These are phyloP conservation scores for Xanthostigma xanthostigma DNA, from an alignment of 2,888 invertebrate species.

Conservation along the genomic window DNA sequence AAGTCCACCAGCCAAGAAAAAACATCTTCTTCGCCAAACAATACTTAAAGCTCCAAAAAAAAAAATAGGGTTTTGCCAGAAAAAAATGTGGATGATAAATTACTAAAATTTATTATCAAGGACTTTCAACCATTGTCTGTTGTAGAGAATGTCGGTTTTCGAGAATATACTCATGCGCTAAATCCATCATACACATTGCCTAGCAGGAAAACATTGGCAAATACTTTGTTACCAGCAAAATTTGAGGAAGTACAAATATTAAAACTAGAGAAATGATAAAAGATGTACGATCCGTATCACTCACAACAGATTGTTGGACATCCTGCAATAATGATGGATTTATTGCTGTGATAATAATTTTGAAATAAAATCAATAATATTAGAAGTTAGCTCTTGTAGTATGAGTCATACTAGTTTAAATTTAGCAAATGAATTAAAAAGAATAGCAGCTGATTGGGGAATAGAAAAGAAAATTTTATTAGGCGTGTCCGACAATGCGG, in stretches of 20 bases:
- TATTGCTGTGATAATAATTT: neutral
- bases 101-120: too few species aligned
- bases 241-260: neutral
- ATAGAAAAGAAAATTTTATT: neutral
- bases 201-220: neutral
- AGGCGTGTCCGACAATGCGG: neutral
- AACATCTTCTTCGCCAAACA: too few species aligned
- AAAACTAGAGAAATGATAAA: neutral
- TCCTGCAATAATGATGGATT: neutral
- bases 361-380: neutral
- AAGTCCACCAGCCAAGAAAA: too few species aligned
- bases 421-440: neutral
- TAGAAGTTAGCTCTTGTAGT: neutral
- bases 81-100: too few species aligned
- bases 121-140: neutral
- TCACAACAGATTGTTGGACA: neutral
- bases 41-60: too few species aligned
- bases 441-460: neutral
- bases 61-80: too few species aligned
- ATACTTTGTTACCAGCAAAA: neutral
- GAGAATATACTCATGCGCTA: neutral
- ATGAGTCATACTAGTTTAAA: neutral
- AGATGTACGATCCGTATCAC: neutral
- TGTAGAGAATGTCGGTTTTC: neutral
- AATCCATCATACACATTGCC: neutral